Percentiles rank a stretch among this genome's conserved stretches.
Evolutionary conservation across 1,140 invertebrate species (phyloP).

Genomic region (Heliconius melpomene): DNA sequence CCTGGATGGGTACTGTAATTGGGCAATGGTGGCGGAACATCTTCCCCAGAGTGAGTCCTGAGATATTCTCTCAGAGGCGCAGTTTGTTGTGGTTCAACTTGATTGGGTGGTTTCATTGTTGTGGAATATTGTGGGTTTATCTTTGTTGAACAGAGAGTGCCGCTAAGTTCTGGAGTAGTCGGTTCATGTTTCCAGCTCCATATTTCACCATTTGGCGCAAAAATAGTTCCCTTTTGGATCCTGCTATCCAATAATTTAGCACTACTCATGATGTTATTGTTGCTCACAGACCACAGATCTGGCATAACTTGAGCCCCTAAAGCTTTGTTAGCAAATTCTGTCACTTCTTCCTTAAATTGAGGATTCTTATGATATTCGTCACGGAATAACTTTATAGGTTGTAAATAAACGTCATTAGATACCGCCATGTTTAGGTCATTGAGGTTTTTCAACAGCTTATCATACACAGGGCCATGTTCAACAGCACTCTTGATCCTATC

Average conservation of each 20-base stretch:
- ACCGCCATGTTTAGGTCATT: conserved; percentile 79
- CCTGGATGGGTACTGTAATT: conserved; percentile 80
- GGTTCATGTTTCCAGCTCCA: conserved; percentile 80
- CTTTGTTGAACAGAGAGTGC: conserved; percentile 73
- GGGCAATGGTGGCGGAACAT: conserved; percentile 71
- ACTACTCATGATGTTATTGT: conserved; percentile 73
- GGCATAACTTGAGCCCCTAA: conserved; percentile 77
- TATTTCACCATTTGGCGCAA: conserved; percentile 79
- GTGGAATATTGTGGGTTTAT: conserved; percentile 75
- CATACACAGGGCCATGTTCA: conserved; percentile 82
- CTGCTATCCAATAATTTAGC: conserved; percentile 69
- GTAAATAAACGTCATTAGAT: conserved; percentile 79
- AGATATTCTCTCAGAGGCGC: conserved; percentile 71
- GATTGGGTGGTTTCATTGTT: conserved; percentile 69
- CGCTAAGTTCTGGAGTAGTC: conserved; percentile 69
- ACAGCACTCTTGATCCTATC: conserved; percentile 82
- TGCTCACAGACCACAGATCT: conserved; percentile 64
- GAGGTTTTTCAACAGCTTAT: conserved; percentile 80
- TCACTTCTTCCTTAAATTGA: conserved; percentile 81
- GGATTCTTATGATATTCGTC: conserved; percentile 81
- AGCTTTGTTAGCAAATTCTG: conserved; percentile 79
- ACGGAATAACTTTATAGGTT: conserved; percentile 80
- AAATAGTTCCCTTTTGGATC: conserved; percentile 78
- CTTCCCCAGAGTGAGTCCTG: conserved; percentile 67
- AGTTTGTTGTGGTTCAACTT: conserved; percentile 74